Conservation (phyloP, 2,113 vertebrate species). For the Hypomesus transpacificus region DNA sequence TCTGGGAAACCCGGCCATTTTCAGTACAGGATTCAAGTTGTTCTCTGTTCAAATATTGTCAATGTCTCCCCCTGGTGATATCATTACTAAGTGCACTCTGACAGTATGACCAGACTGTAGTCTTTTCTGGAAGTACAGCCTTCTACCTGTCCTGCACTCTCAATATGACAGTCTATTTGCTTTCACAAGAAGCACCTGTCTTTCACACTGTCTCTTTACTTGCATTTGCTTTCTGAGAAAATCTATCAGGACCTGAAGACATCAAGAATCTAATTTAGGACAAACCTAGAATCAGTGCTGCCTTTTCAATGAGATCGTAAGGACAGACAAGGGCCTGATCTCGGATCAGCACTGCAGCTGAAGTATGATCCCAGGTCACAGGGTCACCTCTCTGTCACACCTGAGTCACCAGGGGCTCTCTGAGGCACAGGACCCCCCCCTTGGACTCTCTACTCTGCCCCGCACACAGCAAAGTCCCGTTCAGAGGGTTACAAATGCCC, state of each 20-base stretch:
- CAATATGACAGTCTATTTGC: too few species aligned
- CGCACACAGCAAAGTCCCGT: constrained; percentile 56
- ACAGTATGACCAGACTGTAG: neutral
- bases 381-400: constrained; percentile 58
- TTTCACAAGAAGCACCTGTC: too few species aligned
- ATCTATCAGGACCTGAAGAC: too few species aligned
- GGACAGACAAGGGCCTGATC: too few species aligned
- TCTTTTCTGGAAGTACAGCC: too few species aligned
- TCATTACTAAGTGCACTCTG: neutral
- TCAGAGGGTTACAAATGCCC: constrained; percentile 57
- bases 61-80: neutral
- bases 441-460: constrained; percentile 52
- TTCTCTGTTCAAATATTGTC: neutral
- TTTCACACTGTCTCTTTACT: too few species aligned
- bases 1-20: neutral
- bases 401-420: constrained; percentile 75
- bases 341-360: too few species aligned
- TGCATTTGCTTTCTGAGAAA: too few species aligned
- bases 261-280: too few species aligned
- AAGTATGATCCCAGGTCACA: neutral
- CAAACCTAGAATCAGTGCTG: too few species aligned
- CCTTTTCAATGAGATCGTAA: too few species aligned
- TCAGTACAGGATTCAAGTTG: neutral
- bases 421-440: constrained; percentile 45
- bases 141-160: too few species aligned